Base-by-base conservation (phyloP, 2,888 invertebrate genomes). In the Habrosyne pyritoides region DNA sequence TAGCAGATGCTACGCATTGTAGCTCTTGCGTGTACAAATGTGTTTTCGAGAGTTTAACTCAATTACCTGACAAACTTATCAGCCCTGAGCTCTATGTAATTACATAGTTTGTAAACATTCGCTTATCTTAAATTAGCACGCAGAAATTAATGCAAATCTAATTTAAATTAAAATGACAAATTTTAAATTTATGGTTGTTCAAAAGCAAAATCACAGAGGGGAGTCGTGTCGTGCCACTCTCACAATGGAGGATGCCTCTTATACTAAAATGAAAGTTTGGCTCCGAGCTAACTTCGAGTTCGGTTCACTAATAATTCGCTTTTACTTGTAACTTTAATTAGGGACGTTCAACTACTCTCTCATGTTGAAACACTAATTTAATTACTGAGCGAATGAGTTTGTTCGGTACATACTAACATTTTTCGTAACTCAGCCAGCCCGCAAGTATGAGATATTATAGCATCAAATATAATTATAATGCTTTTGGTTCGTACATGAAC, bases 1-100 rank as follows among this genome's bases (percentile, higher is more conserved):
- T 57, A 52, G 53, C 53, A 50, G 18, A 28, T 53, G 53, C 50
- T 36, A 51, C 51, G 28, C 30, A 28, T 22, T 47, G 54, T 54
- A 51, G 54, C 46, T 46, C 21, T 21, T 21, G 49, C 42, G 42
- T 18, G 7, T 18, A 7, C 24, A 24, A 24, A 24, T 24, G 18
- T 42, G 42, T 42, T 42, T 18, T 18, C 2, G 12, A 8, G 8
- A 3, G 42, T 42, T 12, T 36, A 36, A 33, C n/a, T 33, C 10
- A n/a, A 33, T 33, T 33, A 33, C n/a, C 12, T 24, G 24, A 24
- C 24, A 24, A 24, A 24, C 7, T 5, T 24, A 24, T 7, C 3
- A 5, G 7, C 7, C 3, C 4, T 12, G 12, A 33, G 12, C 12
- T 33, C 4, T 36, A 14, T 36, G 6, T 36, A 14, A 36, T 14